Evolutionary conservation across 2,113 vertebrate genomes (phyloP).

Genomic region (Xyliphius kryptos): DNA sequence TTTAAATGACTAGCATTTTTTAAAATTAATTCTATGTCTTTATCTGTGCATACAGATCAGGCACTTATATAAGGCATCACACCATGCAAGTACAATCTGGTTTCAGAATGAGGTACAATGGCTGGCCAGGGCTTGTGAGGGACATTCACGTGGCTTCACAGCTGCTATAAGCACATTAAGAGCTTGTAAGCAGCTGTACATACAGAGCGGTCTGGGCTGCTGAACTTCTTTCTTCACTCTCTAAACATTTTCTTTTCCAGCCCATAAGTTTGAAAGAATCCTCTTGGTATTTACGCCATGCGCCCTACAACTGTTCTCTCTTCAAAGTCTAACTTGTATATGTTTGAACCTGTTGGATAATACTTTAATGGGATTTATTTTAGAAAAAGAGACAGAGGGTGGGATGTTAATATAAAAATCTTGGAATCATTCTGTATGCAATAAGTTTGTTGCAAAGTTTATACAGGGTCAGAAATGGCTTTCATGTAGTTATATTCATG

Average conservation of each 20-base stretch:
- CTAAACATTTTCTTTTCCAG: constrained; percentile 40
- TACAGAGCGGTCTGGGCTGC: neutral
- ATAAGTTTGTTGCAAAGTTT: neutral
- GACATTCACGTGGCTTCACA: too few species aligned
- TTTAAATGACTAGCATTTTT: too few species aligned
- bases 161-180: constrained; percentile 27
- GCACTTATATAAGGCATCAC: too few species aligned
- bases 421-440: neutral
- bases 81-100: too few species aligned
- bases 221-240: constrained; percentile 18
- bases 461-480: constrained; percentile 18
- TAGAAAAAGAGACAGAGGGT: neutral
- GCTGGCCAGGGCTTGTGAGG: too few species aligned
- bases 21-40: too few species aligned
- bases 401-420: neutral
- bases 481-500: constrained; percentile 17
- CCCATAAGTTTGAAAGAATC: constrained; percentile 24
- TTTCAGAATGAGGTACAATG: too few species aligned
- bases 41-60: too few species aligned
- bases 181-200: constrained; percentile 26
- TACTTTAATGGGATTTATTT: neutral
- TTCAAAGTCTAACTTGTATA: too few species aligned
- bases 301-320: too few species aligned
- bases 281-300: constrained; percentile 18
- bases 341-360: too few species aligned